A percentile compares a stretch with the other conserved stretches of the same genome.
Evolutionary conservation across 2,888 invertebrate species (phyloP).

Genomic region (Leucozona laternaria): DNA sequence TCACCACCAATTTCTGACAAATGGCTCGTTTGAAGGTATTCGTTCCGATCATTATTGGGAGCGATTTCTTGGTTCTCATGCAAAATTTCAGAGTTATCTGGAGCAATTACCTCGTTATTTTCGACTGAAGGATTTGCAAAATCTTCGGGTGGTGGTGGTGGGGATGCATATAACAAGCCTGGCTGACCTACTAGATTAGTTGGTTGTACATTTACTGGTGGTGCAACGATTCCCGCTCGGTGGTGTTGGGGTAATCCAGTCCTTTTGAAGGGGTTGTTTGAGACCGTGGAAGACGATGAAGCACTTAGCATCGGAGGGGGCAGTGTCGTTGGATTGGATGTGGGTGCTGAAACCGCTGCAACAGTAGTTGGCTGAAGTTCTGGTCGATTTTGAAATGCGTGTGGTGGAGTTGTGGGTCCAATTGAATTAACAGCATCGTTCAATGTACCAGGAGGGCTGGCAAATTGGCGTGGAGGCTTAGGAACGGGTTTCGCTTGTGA

Average conservation of each 20-base stretch:
- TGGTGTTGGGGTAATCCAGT: slow-evolving; percentile 79
- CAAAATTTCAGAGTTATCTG: slow-evolving; percentile 87
- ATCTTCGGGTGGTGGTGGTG: slow-evolving; percentile 79
- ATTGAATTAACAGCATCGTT: slow-evolving; percentile 40
- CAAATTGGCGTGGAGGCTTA: slow-evolving; percentile 79
- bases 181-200: slow-evolving; percentile 66
- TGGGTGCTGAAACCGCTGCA: slow-evolving; percentile 49
- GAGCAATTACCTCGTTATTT: slow-evolving; percentile 86
- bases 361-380: slow-evolving; percentile 45
- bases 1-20: slow-evolving; percentile 85
- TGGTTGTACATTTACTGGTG: slow-evolving; percentile 82
- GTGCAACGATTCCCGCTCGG: slow-evolving; percentile 83
- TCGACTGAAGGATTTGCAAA: slow-evolving; percentile 82
- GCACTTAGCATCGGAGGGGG: slow-evolving; percentile 72
- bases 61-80: slow-evolving; percentile 85
- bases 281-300: background rate
- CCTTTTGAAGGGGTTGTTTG: slow-evolving; percentile 82
- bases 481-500: slow-evolving; percentile 80
- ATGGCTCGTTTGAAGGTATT: slow-evolving; percentile 91
- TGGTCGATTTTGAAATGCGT: slow-evolving; percentile 70
- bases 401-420: slow-evolving; percentile 51
- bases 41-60: slow-evolving; percentile 89
- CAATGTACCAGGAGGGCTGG: slow-evolving; percentile 76
- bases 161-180: slow-evolving; percentile 63
- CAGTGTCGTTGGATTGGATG: slow-evolving; percentile 76